Conservation (phyloP, 2,113 vertebrate species). For the Lepisosteus oculatus region DNA sequence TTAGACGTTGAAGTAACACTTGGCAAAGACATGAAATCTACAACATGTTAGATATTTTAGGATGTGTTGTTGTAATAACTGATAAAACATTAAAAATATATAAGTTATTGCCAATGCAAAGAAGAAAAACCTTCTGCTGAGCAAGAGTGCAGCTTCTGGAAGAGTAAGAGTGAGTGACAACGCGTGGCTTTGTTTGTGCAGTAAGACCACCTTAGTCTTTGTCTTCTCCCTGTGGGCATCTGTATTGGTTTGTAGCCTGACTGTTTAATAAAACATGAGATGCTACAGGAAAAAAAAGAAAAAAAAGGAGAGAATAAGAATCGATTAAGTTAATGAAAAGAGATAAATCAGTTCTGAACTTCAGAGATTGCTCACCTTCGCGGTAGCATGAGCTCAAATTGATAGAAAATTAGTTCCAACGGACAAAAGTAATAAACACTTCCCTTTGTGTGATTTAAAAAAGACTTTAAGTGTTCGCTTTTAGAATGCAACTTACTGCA, state of each 20-base stretch:
- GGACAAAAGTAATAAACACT: slow-evolving; percentile 32
- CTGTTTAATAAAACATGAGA: slow-evolving; percentile 32
- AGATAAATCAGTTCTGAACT: slow-evolving; percentile 36
- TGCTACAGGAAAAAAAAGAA: not conserved
- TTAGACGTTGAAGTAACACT: too few species aligned
- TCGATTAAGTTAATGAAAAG: slow-evolving; percentile 32
- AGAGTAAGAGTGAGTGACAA: not conserved
- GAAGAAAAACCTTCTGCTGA: too few species aligned
- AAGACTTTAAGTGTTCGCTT: slow-evolving; percentile 2
- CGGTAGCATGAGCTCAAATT: slow-evolving; percentile 26
- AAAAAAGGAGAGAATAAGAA: slow-evolving; percentile 18
- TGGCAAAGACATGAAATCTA: too few species aligned
- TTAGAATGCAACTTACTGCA: not conserved
- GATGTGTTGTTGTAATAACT: too few species aligned
- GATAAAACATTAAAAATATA: too few species aligned
- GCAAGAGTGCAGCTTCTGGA: too few species aligned
- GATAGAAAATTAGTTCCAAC: slow-evolving; percentile 32
- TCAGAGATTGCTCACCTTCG: slow-evolving; percentile 32
- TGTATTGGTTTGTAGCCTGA: slow-evolving; percentile 11
- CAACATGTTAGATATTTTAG: too few species aligned
- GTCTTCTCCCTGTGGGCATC: slow-evolving; percentile 13
- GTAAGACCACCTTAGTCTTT: not conserved
- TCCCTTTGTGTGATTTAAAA: slow-evolving; percentile 26
- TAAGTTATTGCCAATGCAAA: too few species aligned
- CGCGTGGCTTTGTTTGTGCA: slow-evolving; percentile 5